A percentile compares a stretch with the other conserved stretches of the same genome.
phyloP scores from a whole-genome alignment of 2,113 vertebrate species.

The Hippocampus mohnikei region DNA sequence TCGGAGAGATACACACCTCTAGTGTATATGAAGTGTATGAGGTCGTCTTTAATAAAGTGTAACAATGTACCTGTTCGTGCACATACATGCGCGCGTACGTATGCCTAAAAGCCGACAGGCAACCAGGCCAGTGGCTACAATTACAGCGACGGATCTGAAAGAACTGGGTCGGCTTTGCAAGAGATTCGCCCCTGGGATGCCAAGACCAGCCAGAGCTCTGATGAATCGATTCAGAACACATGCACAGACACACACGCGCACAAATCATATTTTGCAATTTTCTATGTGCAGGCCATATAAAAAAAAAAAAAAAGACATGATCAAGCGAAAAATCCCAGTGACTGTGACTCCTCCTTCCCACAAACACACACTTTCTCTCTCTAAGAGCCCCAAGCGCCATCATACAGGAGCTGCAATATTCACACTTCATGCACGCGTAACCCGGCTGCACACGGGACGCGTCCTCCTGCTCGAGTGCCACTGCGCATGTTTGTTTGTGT shows the following conservation, averaged over 20 bases:
- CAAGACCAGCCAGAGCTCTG: slow-evolving; percentile 67
- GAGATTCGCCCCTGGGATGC: slow-evolving; percentile 68
- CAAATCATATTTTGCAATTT: slow-evolving; percentile 2
- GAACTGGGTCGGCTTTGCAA: slow-evolving; percentile 72
- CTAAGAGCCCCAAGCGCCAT: slow-evolving; percentile 15
- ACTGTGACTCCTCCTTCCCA: slow-evolving; percentile 14
- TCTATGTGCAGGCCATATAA: background rate
- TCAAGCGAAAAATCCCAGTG: slow-evolving; percentile 21
- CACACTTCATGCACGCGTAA: slow-evolving; percentile 36
- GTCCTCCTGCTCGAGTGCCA: slow-evolving; percentile 18
- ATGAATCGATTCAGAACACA: slow-evolving; percentile 65
- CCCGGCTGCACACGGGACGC: slow-evolving; percentile 21
- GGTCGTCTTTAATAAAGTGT: slow-evolving; percentile 1
- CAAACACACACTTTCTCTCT: background rate
- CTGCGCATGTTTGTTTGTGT: background rate
- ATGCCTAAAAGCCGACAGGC: slow-evolving; percentile 48
- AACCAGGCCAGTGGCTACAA: slow-evolving; percentile 72
- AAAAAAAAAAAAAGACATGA: slow-evolving; percentile 19
- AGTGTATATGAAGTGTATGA: background rate
- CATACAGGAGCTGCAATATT: slow-evolving; percentile 33
- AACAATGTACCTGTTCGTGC: slow-evolving; percentile 3
- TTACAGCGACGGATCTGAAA: slow-evolving; percentile 76
- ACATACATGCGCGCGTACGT: slow-evolving; percentile 24
- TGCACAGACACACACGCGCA: slow-evolving; percentile 10
- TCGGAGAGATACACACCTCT: too few relatives aligned